phyloP scores from a whole-genome alignment of 2,113 vertebrate species.

The Gasterosteus nipponicus region DNA sequence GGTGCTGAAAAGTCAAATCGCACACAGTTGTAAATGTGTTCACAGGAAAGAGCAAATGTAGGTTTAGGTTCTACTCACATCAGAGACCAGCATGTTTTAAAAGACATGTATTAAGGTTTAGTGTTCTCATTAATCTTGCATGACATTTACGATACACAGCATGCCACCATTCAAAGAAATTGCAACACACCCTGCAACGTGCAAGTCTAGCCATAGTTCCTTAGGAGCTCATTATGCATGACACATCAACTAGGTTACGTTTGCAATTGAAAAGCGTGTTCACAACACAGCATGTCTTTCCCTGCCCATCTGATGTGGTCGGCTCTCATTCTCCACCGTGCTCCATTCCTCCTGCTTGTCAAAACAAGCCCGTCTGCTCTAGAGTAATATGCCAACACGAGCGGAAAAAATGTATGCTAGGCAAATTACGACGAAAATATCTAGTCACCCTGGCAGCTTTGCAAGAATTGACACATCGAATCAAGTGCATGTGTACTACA shows the following conservation, averaged over 20 bases:
- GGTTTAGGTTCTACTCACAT: neutral
- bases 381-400: conserved; percentile 1
- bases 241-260: conserved; percentile 5
- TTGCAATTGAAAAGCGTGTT: too few relatives aligned
- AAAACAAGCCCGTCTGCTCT: conserved; percentile 36
- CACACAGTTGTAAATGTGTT: conserved; percentile 23
- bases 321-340: conserved; percentile 14
- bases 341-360: conserved; percentile 41
- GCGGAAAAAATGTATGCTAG: conserved; percentile 11
- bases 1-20: conserved; percentile 13
- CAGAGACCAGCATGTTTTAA: neutral
- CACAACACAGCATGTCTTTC: conserved; percentile 16
- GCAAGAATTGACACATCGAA: neutral
- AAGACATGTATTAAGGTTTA: neutral
- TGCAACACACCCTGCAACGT: neutral
- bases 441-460: neutral
- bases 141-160: neutral
- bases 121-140: conserved; percentile 7
- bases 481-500: neutral
- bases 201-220: conserved; percentile 3
- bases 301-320: conserved; percentile 9
- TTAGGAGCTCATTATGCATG: conserved; percentile 31
- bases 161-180: conserved; percentile 19
- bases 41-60: neutral
- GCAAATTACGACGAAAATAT: neutral